Base-by-base conservation (phyloP, 2,888 invertebrate genomes). In the Cryptus armator region DNA sequence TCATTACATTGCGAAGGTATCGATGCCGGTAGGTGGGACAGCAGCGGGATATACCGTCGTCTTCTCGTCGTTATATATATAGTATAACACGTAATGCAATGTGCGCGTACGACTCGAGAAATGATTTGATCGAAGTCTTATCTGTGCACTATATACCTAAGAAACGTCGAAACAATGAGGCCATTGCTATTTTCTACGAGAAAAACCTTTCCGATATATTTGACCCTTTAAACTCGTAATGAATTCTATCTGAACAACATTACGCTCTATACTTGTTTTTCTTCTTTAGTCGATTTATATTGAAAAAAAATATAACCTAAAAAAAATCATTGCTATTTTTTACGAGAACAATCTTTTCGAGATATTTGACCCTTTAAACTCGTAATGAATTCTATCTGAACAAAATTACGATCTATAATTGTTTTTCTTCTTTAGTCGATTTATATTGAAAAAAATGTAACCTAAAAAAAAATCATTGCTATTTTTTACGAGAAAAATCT, bases 1-100 rank as follows among this genome's bases (percentile, higher is more conserved):
- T 43, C 32, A 62, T 67, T 80, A 32, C 75, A 32, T 59, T 71
- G 56, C 78, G 10, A 12, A 70, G 59, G 43, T 81, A 81, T 74
- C 72, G 72, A 77, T 77, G 74, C 37, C 14, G 74, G 16, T 53
- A 29, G 43, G 48, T 51, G 72, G 37, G 53, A 79, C 79, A 5
- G 9, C 37, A 37, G 56, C 14, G 29, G n/a, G 5, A 16, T 48
- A 48, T 12, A 48, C n/a, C 43, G 10, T 12, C 7, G 24, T n/a
- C n/a, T 16, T 14, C 37, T 10, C 6, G 7, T 46, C 16, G 62
- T 43, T 59, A 5, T 24, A 32, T 24, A 24, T 24, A 24, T 24
- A 24, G 24, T 24, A 24, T 29, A 10, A 24, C 59, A 24, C 59
- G 32, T 14, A 59, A 32, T 59, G 29, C 14, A 59, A 29, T 29